These are phyloP conservation scores for Bagarius yarrelli DNA, from an alignment of 2,113 vertebrate genomes.

Conservation along the genomic window DNA sequence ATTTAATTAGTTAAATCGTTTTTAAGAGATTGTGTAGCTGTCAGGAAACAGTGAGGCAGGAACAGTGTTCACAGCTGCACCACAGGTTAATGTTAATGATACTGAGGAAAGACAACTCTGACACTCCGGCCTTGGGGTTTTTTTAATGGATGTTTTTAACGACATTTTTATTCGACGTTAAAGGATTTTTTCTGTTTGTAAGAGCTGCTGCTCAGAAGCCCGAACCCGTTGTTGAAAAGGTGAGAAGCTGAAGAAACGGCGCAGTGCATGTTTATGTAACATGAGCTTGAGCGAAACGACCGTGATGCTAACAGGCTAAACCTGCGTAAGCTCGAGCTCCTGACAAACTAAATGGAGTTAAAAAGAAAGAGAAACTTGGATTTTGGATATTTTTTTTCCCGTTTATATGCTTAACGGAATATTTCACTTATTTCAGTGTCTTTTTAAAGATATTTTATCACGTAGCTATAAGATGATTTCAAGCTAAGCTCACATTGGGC, in stretches of 20 bases:
- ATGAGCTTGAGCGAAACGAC: not conserved
- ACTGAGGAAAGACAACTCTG: slow-evolving; percentile 1
- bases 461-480: not conserved
- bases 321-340: not conserved
- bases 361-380: no score
- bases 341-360: no score
- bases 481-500: not conserved
- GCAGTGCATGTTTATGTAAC: slow-evolving; percentile 1
- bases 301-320: slow-evolving; percentile 13
- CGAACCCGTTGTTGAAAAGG: slow-evolving; percentile 4
- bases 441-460: no score
- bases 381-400: no score
- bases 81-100: not conserved
- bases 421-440: no score
- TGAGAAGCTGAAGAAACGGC: not conserved
- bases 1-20: not conserved
- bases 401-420: no score
- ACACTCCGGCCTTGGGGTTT: not conserved
- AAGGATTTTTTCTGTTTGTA: not conserved
- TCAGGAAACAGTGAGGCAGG: not conserved
- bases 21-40: no score
- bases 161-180: slow-evolving; percentile 9
- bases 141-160: slow-evolving; percentile 2
- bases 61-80: not conserved
- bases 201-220: not conserved